These are phyloP conservation scores for Tetragonula carbonaria DNA, from an alignment of 2,888 invertebrate species.

Conservation along the genomic window DNA sequence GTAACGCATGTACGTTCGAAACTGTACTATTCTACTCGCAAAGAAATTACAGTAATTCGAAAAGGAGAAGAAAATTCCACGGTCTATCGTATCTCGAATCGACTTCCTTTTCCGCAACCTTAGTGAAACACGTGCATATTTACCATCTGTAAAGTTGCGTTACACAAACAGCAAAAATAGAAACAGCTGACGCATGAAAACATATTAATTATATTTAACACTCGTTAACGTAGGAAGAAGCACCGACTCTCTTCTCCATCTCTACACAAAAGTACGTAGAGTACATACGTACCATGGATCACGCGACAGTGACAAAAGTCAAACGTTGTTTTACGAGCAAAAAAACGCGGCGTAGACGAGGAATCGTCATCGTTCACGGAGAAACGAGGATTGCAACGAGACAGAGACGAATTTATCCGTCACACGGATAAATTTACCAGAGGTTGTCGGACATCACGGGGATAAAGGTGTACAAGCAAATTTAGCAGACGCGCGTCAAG, in stretches of 20 bases:
- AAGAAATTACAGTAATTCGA: not conserved
- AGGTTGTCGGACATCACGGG: conserved; percentile 42
- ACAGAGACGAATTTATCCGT: conserved; percentile 25
- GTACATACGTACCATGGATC: not conserved
- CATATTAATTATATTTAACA: conserved; percentile 11
- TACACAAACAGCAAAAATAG: not conserved
- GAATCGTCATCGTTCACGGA: not conserved
- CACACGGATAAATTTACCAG: conserved; percentile 64
- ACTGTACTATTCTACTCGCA: not conserved
- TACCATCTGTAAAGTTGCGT: conserved; percentile 9
- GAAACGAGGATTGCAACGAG: conserved; percentile 5
- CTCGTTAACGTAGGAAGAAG: not conserved
- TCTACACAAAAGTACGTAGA: not conserved
- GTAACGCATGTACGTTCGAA: not conserved
- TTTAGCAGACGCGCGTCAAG: conserved; percentile 53
- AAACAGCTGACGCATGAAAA: not conserved
- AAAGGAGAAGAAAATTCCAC: not conserved
- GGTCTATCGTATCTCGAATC: not conserved
- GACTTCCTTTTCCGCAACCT: not conserved
- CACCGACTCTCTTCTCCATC: not conserved
- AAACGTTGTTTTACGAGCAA: conserved; percentile 25
- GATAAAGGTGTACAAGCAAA: conserved; percentile 48
- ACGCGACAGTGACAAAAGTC: not conserved
- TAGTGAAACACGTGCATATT: not conserved
- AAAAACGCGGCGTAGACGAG: conserved; percentile 5